phyloP scores from a whole-genome alignment of 1,140 invertebrate species.

The Cephus cinctus region DNA sequence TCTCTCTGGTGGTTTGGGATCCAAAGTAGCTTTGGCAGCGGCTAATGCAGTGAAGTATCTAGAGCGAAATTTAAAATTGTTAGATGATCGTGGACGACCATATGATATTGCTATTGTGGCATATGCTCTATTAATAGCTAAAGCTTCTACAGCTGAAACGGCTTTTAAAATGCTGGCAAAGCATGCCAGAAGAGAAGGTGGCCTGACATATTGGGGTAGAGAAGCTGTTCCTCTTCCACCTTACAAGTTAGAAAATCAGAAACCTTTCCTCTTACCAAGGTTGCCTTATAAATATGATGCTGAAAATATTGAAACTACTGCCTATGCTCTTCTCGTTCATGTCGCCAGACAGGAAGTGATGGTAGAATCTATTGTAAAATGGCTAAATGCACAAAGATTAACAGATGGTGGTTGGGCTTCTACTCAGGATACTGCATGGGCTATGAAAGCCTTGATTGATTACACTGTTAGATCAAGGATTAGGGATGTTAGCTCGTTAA shows the following conservation, averaged over 20 bases:
- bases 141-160: constrained; percentile 75
- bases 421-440: constrained; percentile 88
- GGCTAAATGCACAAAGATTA: constrained; percentile 88
- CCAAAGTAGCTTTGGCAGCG: constrained; percentile 69
- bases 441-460: constrained; percentile 86
- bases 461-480: constrained; percentile 84
- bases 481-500: constrained; percentile 83
- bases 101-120: constrained; percentile 86
- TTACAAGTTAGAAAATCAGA: constrained; percentile 85
- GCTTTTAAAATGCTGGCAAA: constrained; percentile 75
- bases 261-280: constrained; percentile 84
- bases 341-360: constrained; percentile 78
- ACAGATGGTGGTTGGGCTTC: constrained; percentile 94
- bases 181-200: constrained; percentile 68
- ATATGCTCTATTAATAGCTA: constrained; percentile 79
- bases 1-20: constrained; percentile 72
- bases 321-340: constrained; percentile 89
- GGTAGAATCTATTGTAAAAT: constrained; percentile 84
- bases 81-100: constrained; percentile 69
- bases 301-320: constrained; percentile 89
- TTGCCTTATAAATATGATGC: constrained; percentile 86
- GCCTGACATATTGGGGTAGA: constrained; percentile 83
- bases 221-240: constrained; percentile 74
- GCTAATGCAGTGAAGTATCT: constrained; percentile 75
- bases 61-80: constrained; percentile 78